Base-by-base conservation (phyloP, 2,888 invertebrate genomes). In the Gymnosoma rotundatum region DNA sequence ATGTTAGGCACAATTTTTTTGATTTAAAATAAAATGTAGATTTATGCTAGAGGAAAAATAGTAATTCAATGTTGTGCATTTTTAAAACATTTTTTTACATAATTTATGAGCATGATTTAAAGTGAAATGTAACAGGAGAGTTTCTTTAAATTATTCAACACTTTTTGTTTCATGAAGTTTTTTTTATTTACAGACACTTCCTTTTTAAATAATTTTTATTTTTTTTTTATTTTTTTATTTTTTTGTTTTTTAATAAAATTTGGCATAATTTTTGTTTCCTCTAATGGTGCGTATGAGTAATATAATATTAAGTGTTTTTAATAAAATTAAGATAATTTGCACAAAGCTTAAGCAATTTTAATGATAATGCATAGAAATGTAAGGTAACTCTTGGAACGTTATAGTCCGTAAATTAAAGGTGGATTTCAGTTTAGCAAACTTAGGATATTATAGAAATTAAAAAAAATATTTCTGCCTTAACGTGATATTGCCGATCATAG, bases 31-130 rank as follows among this genome's bases (percentile, higher is more conserved):
- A 21, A 72, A 52, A 61, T 7, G 21, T 54, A 21, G 38, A 69
- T 54, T 69, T 69, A 69, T 54, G 54, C 42, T 45, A 20, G 8
- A 48, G 32, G 32, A 48, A 67, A 25, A 58, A 32, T 14, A 18
- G 56, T 61, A 18, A 20, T 61, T 61, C 18, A 42, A 18, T 5
- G 32, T 50, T 50, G 50, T 50, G 32, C 10, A 56, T 25, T 56
- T 56, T 32, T 16, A n/a, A 50, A 18, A 52, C n/a, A 52, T 21
- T 2, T 7, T 42, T 18, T 42, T 38, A 10, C 2, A 42, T 16
- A 21, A 42, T 61, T 42, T 20, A 56, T 56, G 25, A 16, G 16
- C 4, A 16, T 56, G n/a, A 16, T 56, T 25, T 56, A 25, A 56
- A 25, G 5, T 25, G 8, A 56, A 56, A 25, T 25, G 56, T n/a